Conservation (phyloP, 2,797 vertebrate genomes). For the Thunnus albacares region DNA sequence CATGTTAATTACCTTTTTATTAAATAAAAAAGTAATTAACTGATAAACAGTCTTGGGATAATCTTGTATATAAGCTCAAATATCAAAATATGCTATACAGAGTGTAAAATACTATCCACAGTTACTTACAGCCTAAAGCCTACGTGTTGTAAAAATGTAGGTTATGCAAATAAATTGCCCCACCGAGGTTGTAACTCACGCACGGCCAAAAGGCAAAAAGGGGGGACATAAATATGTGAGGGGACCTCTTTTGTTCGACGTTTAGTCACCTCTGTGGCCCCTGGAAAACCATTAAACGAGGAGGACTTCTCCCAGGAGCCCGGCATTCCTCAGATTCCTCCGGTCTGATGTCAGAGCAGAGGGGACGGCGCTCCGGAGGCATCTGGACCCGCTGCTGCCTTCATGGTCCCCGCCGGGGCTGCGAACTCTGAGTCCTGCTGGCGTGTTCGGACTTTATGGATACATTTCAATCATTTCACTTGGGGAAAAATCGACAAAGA, state of each 20-base stretch:
- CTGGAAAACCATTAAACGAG: conserved; percentile 82
- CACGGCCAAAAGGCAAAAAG: conserved; percentile 59
- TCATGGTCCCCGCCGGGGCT: conserved; percentile 31
- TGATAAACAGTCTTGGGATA: background rate
- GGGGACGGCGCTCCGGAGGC: conserved; percentile 65
- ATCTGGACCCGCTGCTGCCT: conserved; percentile 68
- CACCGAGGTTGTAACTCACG: conserved; percentile 58
- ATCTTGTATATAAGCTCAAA: background rate
- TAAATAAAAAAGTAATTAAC: background rate
- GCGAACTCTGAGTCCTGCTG: background rate
- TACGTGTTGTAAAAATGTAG: conserved; percentile 58
- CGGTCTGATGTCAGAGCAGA: conserved; percentile 83
- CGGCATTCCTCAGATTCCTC: conserved; percentile 85
- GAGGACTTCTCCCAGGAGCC: conserved; percentile 82
- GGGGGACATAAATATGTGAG: conserved; percentile 64
- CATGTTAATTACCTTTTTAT: background rate
- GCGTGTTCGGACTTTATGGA: background rate
- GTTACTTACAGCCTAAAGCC: background rate
- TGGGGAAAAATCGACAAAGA: background rate
- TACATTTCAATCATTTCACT: background rate
- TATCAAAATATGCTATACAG: background rate
- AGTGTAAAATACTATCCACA: conserved; percentile 3
- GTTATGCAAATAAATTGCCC: conserved; percentile 63
- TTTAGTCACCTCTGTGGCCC: conserved; percentile 81
- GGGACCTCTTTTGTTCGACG: conserved; percentile 76